phyloP scores from a whole-genome alignment of 1,140 invertebrate species.

The Heliothis subflexa region DNA sequence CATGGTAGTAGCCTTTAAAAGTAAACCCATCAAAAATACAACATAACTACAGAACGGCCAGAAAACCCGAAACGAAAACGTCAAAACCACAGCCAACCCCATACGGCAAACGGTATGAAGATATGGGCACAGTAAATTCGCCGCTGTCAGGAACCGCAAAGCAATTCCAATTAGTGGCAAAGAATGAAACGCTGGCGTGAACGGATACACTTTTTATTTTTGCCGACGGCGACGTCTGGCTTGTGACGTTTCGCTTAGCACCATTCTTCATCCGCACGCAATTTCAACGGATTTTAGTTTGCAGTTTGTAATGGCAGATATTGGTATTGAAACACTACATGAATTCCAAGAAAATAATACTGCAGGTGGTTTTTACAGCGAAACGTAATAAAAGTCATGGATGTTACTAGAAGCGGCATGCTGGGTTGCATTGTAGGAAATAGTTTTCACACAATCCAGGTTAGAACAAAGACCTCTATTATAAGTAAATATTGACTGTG shows the following conservation, averaged over 20 bases:
- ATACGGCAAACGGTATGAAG: constrained; percentile 12
- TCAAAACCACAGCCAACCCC: not conserved
- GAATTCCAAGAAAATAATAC: too few relatives aligned
- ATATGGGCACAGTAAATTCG: constrained; percentile 26
- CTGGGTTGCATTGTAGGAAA: too few relatives aligned
- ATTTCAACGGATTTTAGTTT: constrained; percentile 25
- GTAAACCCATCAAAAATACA: too few relatives aligned
- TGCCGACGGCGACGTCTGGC: constrained; percentile 5
- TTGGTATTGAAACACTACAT: not conserved
- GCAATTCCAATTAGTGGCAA: constrained; percentile 42
- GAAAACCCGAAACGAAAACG: constrained; percentile 16
- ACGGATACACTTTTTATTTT: constrained; percentile 43
- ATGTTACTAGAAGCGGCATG: too few relatives aligned
- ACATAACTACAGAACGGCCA: too few relatives aligned
- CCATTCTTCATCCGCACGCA: constrained; percentile 28
- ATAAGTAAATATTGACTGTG: too few relatives aligned
- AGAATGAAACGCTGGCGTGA: constrained; percentile 41
- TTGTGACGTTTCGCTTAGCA: constrained; percentile 37
- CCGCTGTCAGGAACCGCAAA: constrained; percentile 20
- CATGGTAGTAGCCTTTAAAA: too few relatives aligned
- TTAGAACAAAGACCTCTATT: too few relatives aligned
- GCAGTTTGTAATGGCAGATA: constrained; percentile 21
- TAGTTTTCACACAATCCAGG: too few relatives aligned
- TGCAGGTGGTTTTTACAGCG: not conserved
- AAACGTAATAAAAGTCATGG: not conserved